Percentiles rank a stretch among this genome's conserved stretches.
Conservation (phyloP, 2,888 invertebrate species). For the Yponomeuta cagnagella region DNA sequence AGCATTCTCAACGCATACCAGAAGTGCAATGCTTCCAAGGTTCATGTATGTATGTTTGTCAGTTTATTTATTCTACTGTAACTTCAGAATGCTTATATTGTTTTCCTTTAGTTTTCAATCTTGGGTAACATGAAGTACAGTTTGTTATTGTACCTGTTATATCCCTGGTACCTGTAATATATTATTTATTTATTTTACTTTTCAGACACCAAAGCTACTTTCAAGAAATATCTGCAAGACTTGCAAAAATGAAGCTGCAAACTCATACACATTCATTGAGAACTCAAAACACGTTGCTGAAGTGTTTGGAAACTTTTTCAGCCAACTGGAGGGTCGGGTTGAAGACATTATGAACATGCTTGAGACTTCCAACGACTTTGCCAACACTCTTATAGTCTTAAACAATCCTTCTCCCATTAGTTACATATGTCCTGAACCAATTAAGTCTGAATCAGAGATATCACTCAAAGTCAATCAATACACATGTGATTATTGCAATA, state of each 20-base stretch:
- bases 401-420: not conserved
- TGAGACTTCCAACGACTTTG: not conserved
- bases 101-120: not conserved
- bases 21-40: not conserved
- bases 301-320: not conserved
- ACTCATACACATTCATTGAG: not conserved
- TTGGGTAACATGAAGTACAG: no score
- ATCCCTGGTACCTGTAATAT: no score
- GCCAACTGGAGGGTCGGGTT: not conserved
- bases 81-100: not conserved
- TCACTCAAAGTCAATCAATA: not conserved
- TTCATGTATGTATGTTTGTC: not conserved
- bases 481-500: conserved; percentile 11
- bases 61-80: not conserved
- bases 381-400: conserved; percentile 9
- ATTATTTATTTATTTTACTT: conserved; percentile 9
- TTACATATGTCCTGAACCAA: not conserved
- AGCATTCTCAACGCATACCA: not conserved
- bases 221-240: not conserved
- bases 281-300: conserved; percentile 1
- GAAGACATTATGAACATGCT: conserved; percentile 4
- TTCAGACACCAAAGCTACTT: not conserved
- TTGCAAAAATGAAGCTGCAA: not conserved
- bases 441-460: not conserved
- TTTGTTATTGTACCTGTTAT: not conserved